Conservation (phyloP, 2,113 vertebrate genomes). For the Heptranchias perlo region DNA sequence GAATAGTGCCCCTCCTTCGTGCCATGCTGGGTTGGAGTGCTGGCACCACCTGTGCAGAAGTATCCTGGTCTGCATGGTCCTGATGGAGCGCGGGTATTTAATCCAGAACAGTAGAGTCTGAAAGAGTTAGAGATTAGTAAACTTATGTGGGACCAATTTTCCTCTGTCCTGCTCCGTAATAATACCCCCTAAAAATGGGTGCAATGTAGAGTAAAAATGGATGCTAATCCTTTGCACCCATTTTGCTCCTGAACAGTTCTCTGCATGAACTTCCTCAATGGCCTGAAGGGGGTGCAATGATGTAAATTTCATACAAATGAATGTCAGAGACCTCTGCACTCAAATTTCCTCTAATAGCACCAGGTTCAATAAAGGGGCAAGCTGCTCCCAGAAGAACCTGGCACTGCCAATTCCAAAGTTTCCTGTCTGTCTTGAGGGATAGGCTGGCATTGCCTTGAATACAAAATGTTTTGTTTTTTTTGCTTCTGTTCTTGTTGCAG, state of each 20-base stretch:
- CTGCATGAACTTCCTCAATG: background rate
- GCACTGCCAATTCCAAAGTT: background rate
- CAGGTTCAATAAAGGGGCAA: background rate
- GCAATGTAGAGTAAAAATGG: background rate
- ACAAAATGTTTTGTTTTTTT: too few relatives aligned
- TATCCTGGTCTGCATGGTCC: conserved; percentile 71
- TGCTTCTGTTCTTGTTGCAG: background rate
- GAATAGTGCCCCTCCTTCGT: conserved; percentile 65
- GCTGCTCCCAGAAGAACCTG: background rate
- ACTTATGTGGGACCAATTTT: background rate
- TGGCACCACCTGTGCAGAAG: conserved; percentile 69
- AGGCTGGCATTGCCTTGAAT: background rate
- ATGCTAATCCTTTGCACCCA: background rate
- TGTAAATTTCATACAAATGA: background rate
- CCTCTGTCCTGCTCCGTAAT: too few relatives aligned
- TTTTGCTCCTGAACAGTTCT: background rate
- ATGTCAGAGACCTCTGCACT: background rate
- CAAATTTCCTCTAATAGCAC: background rate
- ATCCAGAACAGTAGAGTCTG: conserved; percentile 66
- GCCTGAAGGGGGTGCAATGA: background rate
- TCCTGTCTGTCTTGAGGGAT: background rate
- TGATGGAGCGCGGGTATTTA: conserved; percentile 59
- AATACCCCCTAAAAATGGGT: background rate
- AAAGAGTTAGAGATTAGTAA: background rate
- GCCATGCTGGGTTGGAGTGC: conserved; percentile 61